Evolutionary conservation across 2,888 invertebrate species (phyloP).

Genomic region (Eilema sororculum): DNA sequence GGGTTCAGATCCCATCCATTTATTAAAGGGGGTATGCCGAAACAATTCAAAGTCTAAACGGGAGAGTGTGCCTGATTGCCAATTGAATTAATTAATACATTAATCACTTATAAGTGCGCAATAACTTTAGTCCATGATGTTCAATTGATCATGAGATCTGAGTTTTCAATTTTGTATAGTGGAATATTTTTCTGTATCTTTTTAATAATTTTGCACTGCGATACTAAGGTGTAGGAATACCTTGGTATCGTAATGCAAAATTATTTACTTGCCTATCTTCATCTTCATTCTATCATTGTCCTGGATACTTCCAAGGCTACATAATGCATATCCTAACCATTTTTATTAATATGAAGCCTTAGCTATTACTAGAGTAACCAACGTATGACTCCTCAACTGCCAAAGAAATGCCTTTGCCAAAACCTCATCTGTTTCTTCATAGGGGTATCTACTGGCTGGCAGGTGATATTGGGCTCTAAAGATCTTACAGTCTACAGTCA

Average conservation of each 20-base stretch:
- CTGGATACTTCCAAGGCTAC: too few species aligned
- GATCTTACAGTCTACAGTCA: too few species aligned
- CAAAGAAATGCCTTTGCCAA: not conserved
- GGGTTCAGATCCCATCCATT: too few species aligned
- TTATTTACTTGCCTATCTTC: too few species aligned
- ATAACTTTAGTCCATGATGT: not conserved
- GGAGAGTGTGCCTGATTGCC: not conserved
- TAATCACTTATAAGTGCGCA: not conserved
- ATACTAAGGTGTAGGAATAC: not conserved
- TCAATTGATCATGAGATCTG: not conserved
- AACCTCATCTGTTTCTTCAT: not conserved
- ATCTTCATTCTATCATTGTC: too few species aligned
- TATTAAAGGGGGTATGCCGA: not conserved
- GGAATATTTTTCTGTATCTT: not conserved
- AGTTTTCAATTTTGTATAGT: not conserved
- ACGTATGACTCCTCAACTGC: too few species aligned
- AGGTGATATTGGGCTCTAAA: too few species aligned
- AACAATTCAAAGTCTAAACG: not conserved
- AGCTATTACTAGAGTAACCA: too few species aligned
- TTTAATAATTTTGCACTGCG: not conserved
- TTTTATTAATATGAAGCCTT: too few species aligned
- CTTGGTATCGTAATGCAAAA: too few species aligned
- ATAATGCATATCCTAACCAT: too few species aligned
- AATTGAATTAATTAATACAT: not conserved
- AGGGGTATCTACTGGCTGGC: too few species aligned